Percentiles rank a stretch among this genome's conserved stretches.
Evolutionary conservation across 2,888 invertebrate genomes (phyloP).

Genomic region (Epinotia brunnichana): DNA sequence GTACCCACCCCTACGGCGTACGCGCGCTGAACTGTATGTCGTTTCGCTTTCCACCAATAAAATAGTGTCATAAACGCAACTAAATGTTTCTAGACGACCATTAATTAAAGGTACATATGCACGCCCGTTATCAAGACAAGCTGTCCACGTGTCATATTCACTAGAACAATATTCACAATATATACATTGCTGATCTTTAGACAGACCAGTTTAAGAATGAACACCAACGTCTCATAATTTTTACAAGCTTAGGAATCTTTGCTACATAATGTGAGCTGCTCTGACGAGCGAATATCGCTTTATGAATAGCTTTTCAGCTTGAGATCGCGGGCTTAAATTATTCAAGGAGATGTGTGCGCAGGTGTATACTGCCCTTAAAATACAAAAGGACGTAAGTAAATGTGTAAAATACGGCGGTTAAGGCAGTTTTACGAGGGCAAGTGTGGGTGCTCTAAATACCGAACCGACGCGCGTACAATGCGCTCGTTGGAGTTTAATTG

Average conservation of each 20-base stretch:
- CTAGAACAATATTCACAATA: not conserved
- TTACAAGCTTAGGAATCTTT: not conserved
- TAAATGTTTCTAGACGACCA: slow-evolving; percentile 1
- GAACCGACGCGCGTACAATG: slow-evolving; percentile 9
- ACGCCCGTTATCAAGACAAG: slow-evolving; percentile 10
- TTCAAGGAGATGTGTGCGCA: slow-evolving; percentile 27
- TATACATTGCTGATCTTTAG: not conserved
- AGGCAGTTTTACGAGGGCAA: not conserved
- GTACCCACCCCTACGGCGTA: too few species aligned
- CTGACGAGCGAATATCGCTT: not conserved
- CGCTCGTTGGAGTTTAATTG: slow-evolving; percentile 27
- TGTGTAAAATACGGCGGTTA: not conserved
- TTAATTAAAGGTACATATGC: slow-evolving; percentile 10
- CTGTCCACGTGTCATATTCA: slow-evolving; percentile 12
- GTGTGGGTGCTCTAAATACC: slow-evolving; percentile 36
- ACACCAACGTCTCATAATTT: not conserved
- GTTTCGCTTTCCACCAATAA: too few species aligned
- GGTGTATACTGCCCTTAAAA: slow-evolving; percentile 6
- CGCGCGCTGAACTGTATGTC: too few species aligned
- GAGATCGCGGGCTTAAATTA: slow-evolving; percentile 28
- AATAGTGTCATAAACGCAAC: not conserved
- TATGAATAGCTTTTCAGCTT: slow-evolving; percentile 4
- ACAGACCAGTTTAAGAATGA: not conserved
- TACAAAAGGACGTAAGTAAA: not conserved
- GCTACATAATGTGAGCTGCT: not conserved